Percentiles rank a stretch among this genome's conserved stretches.
Evolutionary conservation across 2,113 vertebrate species (phyloP).

Genomic region (Peromyscus polionotus): DNA sequence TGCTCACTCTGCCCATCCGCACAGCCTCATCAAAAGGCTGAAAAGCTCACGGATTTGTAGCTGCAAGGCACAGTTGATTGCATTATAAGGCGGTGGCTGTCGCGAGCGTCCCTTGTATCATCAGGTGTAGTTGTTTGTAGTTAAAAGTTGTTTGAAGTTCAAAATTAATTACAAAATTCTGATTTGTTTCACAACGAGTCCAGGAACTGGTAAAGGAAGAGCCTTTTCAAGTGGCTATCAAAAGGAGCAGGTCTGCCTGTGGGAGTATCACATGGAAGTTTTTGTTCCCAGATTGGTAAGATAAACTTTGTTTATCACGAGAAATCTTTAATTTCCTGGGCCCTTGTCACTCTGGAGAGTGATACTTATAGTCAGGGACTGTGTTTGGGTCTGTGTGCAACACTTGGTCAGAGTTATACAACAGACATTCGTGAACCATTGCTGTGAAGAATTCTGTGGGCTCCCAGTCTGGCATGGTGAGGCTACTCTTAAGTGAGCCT

Average conservation of each 20-base stretch:
- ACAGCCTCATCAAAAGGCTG: neutral
- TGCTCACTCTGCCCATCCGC: neutral
- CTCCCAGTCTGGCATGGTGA: neutral
- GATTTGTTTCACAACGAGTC: slow-evolving; percentile 20
- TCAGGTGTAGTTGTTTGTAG: slow-evolving; percentile 28
- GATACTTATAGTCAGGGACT: neutral
- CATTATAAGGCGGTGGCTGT: neutral
- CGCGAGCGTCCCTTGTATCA: neutral
- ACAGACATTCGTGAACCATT: neutral
- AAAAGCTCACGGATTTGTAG: neutral
- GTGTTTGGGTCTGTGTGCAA: neutral
- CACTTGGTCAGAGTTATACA: neutral
- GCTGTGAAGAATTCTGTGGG: neutral
- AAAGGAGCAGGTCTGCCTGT: neutral
- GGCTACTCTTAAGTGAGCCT: neutral
- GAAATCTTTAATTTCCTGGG: neutral
- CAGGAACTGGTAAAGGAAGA: slow-evolving; percentile 18
- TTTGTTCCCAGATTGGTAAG: neutral
- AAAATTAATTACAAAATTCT: slow-evolving; percentile 67
- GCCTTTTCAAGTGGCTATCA: neutral
- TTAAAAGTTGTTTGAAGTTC: slow-evolving; percentile 62
- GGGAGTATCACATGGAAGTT: neutral
- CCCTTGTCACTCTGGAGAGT: neutral
- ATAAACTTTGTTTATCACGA: neutral
- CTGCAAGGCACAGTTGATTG: neutral